A percentile compares a stretch with the other conserved stretches of the same genome.
Evolutionary conservation across 2,113 vertebrate species (phyloP).

Genomic region (Antigone vipio): DNA sequence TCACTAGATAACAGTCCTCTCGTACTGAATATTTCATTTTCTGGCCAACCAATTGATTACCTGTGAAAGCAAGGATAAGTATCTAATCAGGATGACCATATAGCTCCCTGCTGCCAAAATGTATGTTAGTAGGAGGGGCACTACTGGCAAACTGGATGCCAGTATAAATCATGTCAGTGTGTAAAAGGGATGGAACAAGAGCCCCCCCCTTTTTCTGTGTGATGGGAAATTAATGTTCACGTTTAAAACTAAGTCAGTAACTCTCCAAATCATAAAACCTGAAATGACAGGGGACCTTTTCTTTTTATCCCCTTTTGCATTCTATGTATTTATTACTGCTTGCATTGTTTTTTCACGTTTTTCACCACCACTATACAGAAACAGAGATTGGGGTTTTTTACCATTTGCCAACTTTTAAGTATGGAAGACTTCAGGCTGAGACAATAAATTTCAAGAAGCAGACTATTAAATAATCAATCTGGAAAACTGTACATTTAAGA

Average conservation of each 20-base stretch:
- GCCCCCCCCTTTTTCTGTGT: background rate
- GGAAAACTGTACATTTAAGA: background rate
- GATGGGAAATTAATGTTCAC: background rate
- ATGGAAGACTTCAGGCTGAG: background rate
- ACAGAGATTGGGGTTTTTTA: background rate
- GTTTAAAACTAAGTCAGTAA: background rate
- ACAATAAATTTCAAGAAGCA: background rate
- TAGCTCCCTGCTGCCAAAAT: background rate
- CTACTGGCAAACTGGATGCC: background rate
- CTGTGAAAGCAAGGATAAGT: background rate
- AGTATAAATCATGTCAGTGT: background rate
- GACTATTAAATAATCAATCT: background rate
- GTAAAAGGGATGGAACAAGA: background rate
- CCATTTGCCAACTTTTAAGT: background rate
- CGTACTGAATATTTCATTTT: background rate
- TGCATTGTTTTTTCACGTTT: background rate
- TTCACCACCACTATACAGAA: background rate
- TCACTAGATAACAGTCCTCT: background rate
- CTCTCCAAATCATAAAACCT: background rate
- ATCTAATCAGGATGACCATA: background rate
- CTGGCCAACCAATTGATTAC: background rate
- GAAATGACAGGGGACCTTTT: rapidly evolving
- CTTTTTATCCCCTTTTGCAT: background rate
- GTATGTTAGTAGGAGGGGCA: background rate
- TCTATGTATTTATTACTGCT: background rate